Conservation (phyloP, 2,888 invertebrate species). For the Gandaritis pyraliata region DNA sequence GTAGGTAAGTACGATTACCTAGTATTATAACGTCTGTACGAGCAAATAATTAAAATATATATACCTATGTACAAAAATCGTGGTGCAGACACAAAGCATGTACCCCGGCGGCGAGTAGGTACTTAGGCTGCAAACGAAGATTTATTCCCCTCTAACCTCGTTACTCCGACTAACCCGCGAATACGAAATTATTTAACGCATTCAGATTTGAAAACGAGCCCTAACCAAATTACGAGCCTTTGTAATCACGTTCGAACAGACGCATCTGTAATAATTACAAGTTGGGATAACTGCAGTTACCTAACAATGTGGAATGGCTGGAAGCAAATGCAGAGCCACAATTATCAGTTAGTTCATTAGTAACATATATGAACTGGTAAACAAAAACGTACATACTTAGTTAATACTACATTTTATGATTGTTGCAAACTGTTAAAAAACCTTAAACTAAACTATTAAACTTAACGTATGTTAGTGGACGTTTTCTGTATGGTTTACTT, state of each 20-base stretch:
- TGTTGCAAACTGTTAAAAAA: too few relatives aligned
- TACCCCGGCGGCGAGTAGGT: background rate
- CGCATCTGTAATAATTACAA: slow-evolving; percentile 16
- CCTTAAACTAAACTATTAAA: too few relatives aligned
- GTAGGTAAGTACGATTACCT: too few relatives aligned
- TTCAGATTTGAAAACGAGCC: slow-evolving; percentile 11
- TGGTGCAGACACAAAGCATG: slow-evolving; percentile 13
- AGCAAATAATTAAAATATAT: too few relatives aligned
- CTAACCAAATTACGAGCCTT: slow-evolving; percentile 24
- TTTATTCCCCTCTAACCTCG: slow-evolving; percentile 25
- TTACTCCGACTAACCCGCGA: slow-evolving; percentile 24
- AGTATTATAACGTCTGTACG: too few relatives aligned
- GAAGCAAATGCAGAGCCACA: background rate
- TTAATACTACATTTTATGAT: too few relatives aligned
- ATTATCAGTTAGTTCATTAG: background rate
- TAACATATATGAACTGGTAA: too few relatives aligned
- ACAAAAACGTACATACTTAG: too few relatives aligned
- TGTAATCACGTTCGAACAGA: slow-evolving; percentile 12
- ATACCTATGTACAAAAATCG: too few relatives aligned
- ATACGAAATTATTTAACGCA: slow-evolving; percentile 20
- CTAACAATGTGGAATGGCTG: background rate
- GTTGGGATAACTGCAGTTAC: background rate
- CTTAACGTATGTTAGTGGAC: too few relatives aligned
- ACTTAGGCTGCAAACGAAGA: slow-evolving; percentile 26
- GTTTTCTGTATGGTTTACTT: too few relatives aligned